Percentiles rank a stretch among this genome's conserved stretches.
phyloP scores from a whole-genome alignment of 2,888 invertebrate genomes.

The Sarcophaga caerulescens region DNA sequence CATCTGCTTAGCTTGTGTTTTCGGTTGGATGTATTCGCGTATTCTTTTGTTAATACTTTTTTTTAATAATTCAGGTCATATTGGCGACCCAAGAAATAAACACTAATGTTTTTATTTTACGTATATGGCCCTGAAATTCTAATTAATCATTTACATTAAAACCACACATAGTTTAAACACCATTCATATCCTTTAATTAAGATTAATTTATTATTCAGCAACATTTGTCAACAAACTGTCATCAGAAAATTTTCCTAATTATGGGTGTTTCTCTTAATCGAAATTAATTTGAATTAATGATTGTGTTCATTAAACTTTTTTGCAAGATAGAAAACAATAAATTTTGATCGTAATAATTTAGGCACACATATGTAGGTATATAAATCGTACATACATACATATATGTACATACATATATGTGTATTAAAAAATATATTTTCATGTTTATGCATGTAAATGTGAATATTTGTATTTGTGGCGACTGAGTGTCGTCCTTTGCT shows the following conservation, averaged over 20 bases:
- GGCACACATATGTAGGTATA: neutral
- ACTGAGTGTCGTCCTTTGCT: neutral
- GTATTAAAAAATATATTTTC: neutral
- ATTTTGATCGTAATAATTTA: slow-evolving; percentile 1
- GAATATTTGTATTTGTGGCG: neutral
- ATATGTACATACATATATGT: too few relatives aligned
- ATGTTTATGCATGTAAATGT: neutral
- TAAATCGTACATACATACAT: too few relatives aligned
- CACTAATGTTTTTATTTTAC: too few relatives aligned
- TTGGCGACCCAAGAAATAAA: too few relatives aligned
- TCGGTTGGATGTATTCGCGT: too few relatives aligned
- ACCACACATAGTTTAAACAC: too few relatives aligned
- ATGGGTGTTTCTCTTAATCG: neutral
- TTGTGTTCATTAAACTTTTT: neutral
- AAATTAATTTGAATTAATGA: neutral
- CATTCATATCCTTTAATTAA: too few relatives aligned
- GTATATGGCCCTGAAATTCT: too few relatives aligned
- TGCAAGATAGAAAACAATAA: neutral
- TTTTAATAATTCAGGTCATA: too few relatives aligned
- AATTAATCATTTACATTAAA: too few relatives aligned
- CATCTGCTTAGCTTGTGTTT: too few relatives aligned
- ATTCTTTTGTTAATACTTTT: too few relatives aligned
- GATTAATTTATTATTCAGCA: neutral
- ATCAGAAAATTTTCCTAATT: neutral
- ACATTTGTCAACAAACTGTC: slow-evolving; percentile 1